phyloP scores from a whole-genome alignment of 2,888 invertebrate genomes.

The Sarcophaga subvicina region DNA sequence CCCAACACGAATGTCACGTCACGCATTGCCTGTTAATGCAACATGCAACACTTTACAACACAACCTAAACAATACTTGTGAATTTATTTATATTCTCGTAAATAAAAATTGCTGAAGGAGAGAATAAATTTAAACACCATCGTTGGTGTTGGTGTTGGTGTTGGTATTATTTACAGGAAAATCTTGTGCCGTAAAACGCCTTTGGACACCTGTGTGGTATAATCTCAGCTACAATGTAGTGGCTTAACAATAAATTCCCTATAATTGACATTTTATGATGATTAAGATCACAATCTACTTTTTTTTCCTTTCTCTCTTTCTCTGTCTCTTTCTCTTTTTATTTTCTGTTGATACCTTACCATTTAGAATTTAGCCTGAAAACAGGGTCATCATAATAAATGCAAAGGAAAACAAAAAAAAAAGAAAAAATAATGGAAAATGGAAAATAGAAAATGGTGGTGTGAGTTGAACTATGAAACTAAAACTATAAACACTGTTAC shows the following conservation, averaged over 20 bases:
- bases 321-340: too few species aligned
- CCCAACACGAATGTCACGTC: neutral
- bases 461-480: neutral
- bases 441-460: neutral
- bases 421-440: constrained; percentile 13
- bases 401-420: neutral
- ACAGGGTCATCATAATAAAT: constrained; percentile 18
- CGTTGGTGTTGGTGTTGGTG: too few species aligned
- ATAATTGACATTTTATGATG: constrained; percentile 55
- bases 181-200: neutral
- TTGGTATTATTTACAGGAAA: too few species aligned
- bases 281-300: constrained; percentile 35
- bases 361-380: neutral
- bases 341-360: neutral
- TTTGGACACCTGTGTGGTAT: neutral
- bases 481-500: constrained; percentile 40
- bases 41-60: neutral
- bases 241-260: constrained; percentile 33
- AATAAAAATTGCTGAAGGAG: too few species aligned
- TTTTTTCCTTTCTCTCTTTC: neutral
- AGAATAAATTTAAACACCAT: too few species aligned
- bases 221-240: neutral
- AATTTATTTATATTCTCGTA: too few species aligned
- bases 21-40: neutral
- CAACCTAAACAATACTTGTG: neutral